Percentiles rank a stretch among this genome's conserved stretches.
Evolutionary conservation across 2,113 vertebrate species (phyloP).

Genomic region (Strix uralensis): DNA sequence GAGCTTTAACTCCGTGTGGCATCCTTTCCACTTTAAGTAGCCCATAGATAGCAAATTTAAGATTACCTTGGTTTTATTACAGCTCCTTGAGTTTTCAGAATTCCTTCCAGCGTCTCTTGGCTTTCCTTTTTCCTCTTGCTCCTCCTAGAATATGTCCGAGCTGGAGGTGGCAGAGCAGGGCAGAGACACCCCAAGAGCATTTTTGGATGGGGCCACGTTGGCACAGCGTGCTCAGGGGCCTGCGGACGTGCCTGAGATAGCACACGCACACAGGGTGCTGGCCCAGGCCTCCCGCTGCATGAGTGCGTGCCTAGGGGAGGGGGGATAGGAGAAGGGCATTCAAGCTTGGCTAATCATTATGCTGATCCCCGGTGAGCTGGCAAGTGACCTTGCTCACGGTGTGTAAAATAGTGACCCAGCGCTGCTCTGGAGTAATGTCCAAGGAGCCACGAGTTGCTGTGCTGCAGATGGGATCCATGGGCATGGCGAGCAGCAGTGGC

Average conservation of each 20-base stretch:
- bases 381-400: fast-evolving
- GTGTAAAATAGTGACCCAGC: background rate
- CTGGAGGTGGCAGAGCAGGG: background rate
- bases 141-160: background rate
- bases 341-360: background rate
- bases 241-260: background rate
- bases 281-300: background rate
- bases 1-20: background rate
- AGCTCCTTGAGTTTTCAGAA: background rate
- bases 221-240: fast-evolving
- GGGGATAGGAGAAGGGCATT: background rate
- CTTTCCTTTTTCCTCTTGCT: background rate
- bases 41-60: background rate
- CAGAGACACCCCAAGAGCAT: background rate
- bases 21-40: background rate
- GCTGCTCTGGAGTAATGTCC: background rate
- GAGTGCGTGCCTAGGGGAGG: background rate
- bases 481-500: fast-evolving
- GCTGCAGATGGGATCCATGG: fast-evolving
- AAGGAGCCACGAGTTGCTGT: fast-evolving
- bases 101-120: background rate
- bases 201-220: background rate
- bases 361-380: background rate
- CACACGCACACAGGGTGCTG: fast-evolving
- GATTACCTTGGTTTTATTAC: background rate